Percentiles rank a stretch among this genome's conserved stretches.
These are phyloP conservation scores for Alectoris magna DNA, from an alignment of 2,797 vertebrate species.

Conservation along the genomic window DNA sequence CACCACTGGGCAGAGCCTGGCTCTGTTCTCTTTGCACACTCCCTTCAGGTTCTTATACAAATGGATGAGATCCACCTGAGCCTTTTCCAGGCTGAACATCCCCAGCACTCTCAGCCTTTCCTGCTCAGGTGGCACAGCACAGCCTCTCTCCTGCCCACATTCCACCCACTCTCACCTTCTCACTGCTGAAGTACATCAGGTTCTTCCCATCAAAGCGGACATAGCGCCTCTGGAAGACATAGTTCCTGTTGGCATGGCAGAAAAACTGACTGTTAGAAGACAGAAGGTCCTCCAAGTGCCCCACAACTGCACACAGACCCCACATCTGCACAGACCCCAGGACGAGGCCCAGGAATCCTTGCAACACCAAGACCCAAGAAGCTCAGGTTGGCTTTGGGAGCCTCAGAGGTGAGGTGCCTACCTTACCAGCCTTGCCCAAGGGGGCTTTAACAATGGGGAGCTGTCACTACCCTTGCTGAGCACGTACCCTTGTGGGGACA, in stretches of 20 bases:
- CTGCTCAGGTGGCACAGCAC: fast-evolving
- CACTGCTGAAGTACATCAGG: slow-evolving; percentile 94
- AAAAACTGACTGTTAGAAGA: neutral
- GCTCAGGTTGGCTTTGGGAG: neutral
- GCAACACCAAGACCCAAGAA: neutral
- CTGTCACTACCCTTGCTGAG: neutral
- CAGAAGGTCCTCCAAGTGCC: fast-evolving
- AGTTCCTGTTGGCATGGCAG: slow-evolving; percentile 85
- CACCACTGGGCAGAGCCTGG: neutral
- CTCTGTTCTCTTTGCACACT: neutral
- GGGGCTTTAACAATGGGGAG: neutral
- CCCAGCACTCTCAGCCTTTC: neutral
- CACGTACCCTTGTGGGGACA: slow-evolving; percentile 93
- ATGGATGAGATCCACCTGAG: neutral
- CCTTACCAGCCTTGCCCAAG: neutral
- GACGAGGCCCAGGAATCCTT: neutral
- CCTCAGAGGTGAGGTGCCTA: neutral
- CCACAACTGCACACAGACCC: neutral
- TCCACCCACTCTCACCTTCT: slow-evolving; percentile 85
- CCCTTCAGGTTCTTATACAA: neutral
- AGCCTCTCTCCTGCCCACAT: neutral
- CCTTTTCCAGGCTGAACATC: neutral
- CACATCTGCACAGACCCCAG: neutral
- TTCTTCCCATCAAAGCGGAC: slow-evolving; percentile 95
- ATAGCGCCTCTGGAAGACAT: slow-evolving; percentile 96